These are phyloP conservation scores for Cairina moschata DNA, from an alignment of 2,113 vertebrate genomes.

Conservation along the genomic window DNA sequence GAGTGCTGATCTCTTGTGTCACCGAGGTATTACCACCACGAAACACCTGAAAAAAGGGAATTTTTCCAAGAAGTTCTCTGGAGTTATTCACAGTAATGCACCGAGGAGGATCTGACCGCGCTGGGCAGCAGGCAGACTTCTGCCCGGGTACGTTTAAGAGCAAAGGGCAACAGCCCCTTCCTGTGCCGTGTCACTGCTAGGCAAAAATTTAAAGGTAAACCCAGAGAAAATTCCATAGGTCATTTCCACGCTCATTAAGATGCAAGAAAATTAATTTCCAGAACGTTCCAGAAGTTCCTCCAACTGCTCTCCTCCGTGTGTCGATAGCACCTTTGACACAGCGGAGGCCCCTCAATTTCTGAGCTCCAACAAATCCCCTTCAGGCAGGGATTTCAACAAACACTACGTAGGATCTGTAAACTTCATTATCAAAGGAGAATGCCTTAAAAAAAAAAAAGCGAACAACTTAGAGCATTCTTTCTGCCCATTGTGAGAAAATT, in stretches of 20 bases:
- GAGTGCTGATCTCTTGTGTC: too few species aligned
- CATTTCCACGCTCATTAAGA: neutral
- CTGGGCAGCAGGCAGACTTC: neutral
- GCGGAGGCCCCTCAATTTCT: neutral
- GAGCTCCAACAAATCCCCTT: neutral
- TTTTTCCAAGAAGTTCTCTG: neutral
- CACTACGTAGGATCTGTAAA: neutral
- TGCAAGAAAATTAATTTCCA: neutral
- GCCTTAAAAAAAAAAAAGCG: neutral
- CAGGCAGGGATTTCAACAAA: neutral
- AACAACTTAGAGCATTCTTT: neutral
- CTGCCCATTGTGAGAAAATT: slow-evolving; percentile 5
- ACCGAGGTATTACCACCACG: neutral
- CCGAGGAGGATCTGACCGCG: fast-evolving
- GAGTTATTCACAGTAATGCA: fast-evolving
- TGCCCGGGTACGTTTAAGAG: neutral
- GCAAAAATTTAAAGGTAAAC: neutral
- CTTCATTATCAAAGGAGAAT: neutral
- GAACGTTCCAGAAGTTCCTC: neutral
- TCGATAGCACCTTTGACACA: neutral
- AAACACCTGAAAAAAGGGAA: neutral
- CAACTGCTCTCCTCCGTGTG: neutral
- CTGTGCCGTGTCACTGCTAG: neutral
- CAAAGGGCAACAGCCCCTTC: neutral
- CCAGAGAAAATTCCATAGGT: neutral